These are phyloP conservation scores for Coremacera marginata DNA, from an alignment of 2,888 invertebrate genomes.

Conservation along the genomic window DNA sequence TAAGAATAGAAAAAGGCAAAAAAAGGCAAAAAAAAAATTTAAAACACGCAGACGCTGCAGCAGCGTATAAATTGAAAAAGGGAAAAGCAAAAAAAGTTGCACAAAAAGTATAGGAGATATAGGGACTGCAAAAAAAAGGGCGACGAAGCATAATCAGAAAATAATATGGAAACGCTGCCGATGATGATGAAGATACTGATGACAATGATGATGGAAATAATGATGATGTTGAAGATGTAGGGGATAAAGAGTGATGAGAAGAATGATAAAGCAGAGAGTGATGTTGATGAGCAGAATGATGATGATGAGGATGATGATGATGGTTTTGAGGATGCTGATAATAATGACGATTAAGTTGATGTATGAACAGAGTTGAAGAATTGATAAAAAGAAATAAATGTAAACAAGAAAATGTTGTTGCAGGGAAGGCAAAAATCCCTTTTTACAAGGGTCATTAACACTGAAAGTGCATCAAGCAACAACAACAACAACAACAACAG, in stretches of 20 bases:
- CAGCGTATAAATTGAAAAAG: slow-evolving; percentile 62
- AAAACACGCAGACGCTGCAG: slow-evolving; percentile 35
- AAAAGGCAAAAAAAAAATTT: neutral
- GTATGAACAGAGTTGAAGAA: neutral
- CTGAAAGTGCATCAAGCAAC: slow-evolving; percentile 37
- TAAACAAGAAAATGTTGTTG: neutral
- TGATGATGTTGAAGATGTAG: neutral
- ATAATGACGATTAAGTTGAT: neutral
- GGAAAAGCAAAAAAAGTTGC: neutral
- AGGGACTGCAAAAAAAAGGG: neutral
- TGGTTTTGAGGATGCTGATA: neutral
- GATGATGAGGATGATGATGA: neutral
- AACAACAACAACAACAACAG: neutral
- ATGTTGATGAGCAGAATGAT: neutral
- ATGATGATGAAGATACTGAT: neutral
- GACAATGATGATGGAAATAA: neutral
- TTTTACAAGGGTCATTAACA: slow-evolving; percentile 64
- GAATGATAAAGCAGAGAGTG: neutral
- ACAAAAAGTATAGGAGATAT: neutral
- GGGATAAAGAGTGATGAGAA: neutral
- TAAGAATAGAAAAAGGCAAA: neutral
- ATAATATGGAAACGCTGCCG: neutral
- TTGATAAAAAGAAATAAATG: neutral
- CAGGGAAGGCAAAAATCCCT: slow-evolving; percentile 48
- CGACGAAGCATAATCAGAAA: slow-evolving; percentile 37